Conservation (phyloP, 1,140 invertebrate genomes). For the Hyphantria cunea region DNA sequence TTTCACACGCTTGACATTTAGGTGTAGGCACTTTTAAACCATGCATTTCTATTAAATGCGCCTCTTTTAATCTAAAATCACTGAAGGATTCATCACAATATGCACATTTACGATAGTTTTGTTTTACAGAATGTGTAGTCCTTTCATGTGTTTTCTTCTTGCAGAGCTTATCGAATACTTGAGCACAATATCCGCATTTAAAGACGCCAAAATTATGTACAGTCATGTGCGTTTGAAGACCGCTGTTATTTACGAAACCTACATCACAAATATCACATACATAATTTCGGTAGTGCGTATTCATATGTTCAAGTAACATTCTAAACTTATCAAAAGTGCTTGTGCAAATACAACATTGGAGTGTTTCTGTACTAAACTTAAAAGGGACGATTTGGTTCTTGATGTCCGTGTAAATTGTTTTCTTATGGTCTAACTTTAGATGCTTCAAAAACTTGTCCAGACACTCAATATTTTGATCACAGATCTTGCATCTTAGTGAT, state of each 20-base stretch:
- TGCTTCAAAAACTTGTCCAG: conserved; percentile 36
- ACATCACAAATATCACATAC: conserved; percentile 84
- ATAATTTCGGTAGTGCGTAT: conserved; percentile 37
- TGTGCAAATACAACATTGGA: conserved; percentile 4
- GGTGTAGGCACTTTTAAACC: conserved; percentile 18
- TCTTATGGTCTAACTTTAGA: conserved; percentile 35
- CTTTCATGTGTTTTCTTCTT: conserved; percentile 48
- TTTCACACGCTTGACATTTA: conserved; percentile 45
- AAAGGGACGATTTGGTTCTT: conserved; percentile 44
- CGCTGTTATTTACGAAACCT: conserved; percentile 79
- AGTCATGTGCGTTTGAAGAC: background rate
- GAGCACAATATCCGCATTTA: conserved; percentile 40
- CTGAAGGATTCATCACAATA: conserved; percentile 41
- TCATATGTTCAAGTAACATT: conserved; percentile 70
- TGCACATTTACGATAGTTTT: background rate
- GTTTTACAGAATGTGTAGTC: background rate
- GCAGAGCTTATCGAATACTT: conserved; percentile 34
- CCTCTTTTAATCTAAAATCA: conserved; percentile 23
- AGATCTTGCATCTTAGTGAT: conserved; percentile 38
- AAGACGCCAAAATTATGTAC: conserved; percentile 31
- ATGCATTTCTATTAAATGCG: conserved; percentile 40
- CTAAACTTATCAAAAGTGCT: conserved; percentile 54
- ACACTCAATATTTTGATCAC: conserved; percentile 10
- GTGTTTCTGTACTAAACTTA: background rate
- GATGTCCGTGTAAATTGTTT: conserved; percentile 33